Evolutionary conservation across 2,888 invertebrate species (phyloP).

Genomic region (Lasioglossum vierecki): DNA sequence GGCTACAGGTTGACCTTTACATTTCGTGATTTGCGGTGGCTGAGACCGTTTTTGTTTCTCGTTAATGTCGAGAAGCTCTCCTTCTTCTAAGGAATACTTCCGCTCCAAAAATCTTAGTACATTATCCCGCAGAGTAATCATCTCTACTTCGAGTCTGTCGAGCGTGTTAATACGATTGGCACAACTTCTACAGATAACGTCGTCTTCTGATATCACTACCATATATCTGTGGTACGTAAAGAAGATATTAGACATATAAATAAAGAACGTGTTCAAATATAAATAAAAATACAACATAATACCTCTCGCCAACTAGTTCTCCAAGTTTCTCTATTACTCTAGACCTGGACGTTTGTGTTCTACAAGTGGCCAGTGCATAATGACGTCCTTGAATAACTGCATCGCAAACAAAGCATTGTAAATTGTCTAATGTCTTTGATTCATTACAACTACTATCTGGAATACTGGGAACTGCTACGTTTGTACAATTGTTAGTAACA

Average conservation of each 20-base stretch:
- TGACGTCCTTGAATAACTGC: constrained; percentile 79
- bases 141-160: constrained; percentile 81
- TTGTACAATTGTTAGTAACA: constrained; percentile 34
- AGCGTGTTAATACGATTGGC: constrained; percentile 82
- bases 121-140: constrained; percentile 75
- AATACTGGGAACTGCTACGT: constrained; percentile 22
- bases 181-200: constrained; percentile 82
- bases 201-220: constrained; percentile 83
- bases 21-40: constrained; percentile 75
- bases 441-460: constrained; percentile 12
- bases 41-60: constrained; percentile 71
- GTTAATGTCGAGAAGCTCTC: constrained; percentile 77
- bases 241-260: background rate
- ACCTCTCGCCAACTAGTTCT: constrained; percentile 82
- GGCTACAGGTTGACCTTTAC: constrained; percentile 31
- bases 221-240: constrained; percentile 75
- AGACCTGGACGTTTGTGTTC: constrained; percentile 79
- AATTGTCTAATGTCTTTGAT: constrained; percentile 18
- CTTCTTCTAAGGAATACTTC: constrained; percentile 81
- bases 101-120: constrained; percentile 80
- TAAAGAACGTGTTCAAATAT: background rate
- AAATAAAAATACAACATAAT: constrained; percentile 4
- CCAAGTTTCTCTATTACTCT: constrained; percentile 82
- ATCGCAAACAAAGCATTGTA: constrained; percentile 82
- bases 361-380: constrained; percentile 81